Percentiles rank a stretch among this genome's conserved stretches.
phyloP scores from a whole-genome alignment of 2,113 vertebrate genomes.

The Salvelinus namaycush region DNA sequence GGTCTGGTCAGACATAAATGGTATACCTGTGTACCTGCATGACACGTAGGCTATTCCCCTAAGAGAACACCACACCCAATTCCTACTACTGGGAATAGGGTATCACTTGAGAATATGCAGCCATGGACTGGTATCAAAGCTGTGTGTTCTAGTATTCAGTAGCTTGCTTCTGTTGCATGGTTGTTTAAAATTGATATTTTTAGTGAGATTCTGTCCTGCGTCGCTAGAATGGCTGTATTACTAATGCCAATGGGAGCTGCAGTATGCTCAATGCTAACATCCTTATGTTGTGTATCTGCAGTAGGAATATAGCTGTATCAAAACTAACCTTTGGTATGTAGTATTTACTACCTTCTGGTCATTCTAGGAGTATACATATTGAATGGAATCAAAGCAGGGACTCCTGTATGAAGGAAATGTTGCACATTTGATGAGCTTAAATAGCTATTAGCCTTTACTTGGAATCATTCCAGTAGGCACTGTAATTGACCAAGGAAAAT shows the following conservation, averaged over 20 bases:
- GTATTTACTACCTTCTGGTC: background rate
- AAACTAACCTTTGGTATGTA: background rate
- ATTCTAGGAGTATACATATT: background rate
- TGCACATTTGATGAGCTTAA: background rate
- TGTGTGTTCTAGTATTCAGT: slow-evolving; percentile 42
- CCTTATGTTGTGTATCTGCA: background rate
- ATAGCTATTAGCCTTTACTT: background rate
- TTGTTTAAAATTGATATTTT: slow-evolving; percentile 8
- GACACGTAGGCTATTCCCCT: slow-evolving; percentile 39
- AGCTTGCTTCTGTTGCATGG: slow-evolving; percentile 54
- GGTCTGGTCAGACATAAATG: slow-evolving; percentile 75
- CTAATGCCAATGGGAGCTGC: slow-evolving; percentile 11
- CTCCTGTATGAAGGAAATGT: background rate
- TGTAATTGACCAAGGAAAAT: too few relatives aligned
- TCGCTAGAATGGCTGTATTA: slow-evolving; percentile 39
- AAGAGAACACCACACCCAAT: slow-evolving; percentile 13
- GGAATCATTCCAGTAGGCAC: too few relatives aligned
- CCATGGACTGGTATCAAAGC: slow-evolving; percentile 32
- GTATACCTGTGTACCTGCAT: slow-evolving; percentile 75
- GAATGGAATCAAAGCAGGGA: background rate
- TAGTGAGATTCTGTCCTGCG: slow-evolving; percentile 36
- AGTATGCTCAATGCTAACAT: too few relatives aligned
- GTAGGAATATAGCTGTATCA: background rate
- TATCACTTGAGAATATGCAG: background rate
- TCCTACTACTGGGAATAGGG: background rate